Percentiles rank a stretch among this genome's conserved stretches.
These are phyloP conservation scores for Aphelinus atriplicis DNA, from an alignment of 1,140 invertebrate species.

Conservation along the genomic window DNA sequence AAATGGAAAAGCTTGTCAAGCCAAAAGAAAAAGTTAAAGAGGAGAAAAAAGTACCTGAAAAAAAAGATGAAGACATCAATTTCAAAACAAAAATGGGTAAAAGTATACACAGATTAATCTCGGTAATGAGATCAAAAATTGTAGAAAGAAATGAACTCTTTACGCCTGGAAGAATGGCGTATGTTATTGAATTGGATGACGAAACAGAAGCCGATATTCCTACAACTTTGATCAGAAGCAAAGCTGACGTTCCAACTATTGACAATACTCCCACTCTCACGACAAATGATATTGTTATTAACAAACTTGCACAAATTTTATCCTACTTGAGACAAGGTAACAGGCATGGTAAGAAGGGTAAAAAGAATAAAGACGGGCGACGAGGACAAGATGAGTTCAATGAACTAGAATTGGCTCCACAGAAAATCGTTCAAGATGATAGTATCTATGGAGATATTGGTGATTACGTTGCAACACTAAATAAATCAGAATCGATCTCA, in stretches of 20 bases:
- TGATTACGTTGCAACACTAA: conserved; percentile 81
- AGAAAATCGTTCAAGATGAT: conserved; percentile 69
- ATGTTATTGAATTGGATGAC: conserved; percentile 95
- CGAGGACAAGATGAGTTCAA: conserved; percentile 48
- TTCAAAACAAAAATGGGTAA: conserved; percentile 83
- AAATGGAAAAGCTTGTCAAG: conserved; percentile 79
- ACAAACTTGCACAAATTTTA: conserved; percentile 96
- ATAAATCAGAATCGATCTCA: conserved; percentile 54
- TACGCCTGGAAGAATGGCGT: conserved; percentile 95
- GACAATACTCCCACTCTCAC: conserved; percentile 84
- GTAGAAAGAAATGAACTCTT: conserved; percentile 94
- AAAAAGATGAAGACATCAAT: conserved; percentile 79
- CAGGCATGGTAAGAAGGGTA: conserved; percentile 80
- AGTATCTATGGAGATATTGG: conserved; percentile 95
- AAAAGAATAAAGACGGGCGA: conserved; percentile 73
- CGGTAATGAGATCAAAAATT: conserved; percentile 74
- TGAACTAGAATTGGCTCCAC: conserved; percentile 41
- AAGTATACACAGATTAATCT: conserved; percentile 78
- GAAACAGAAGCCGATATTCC: conserved; percentile 94
- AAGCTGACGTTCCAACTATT: conserved; percentile 89
- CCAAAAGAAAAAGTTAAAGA: conserved; percentile 67
- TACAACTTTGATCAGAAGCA: conserved; percentile 93
- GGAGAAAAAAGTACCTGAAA: conserved; percentile 68
- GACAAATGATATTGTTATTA: conserved; percentile 96
- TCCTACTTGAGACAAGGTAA: conserved; percentile 89